These are phyloP conservation scores for Psettodes erumei DNA, from an alignment of 2,113 vertebrate species.

Conservation along the genomic window DNA sequence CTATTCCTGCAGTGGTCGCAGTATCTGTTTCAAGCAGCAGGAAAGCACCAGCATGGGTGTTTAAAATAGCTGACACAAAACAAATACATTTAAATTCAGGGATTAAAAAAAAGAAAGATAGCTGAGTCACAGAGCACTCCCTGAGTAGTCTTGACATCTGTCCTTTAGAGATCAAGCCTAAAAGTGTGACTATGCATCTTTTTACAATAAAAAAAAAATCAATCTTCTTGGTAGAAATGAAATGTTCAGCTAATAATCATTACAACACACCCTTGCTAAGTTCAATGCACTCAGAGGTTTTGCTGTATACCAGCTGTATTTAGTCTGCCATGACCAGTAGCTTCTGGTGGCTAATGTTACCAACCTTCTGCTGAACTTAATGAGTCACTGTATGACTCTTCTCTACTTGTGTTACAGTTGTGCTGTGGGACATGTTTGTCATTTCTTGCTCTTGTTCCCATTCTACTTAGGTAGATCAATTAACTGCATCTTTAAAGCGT, in stretches of 20 bases:
- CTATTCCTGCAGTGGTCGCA: background rate
- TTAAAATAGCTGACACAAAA: background rate
- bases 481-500: constrained; percentile 4
- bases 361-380: background rate
- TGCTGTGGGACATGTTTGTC: background rate
- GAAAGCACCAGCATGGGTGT: background rate
- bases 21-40: background rate
- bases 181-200: background rate
- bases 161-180: constrained; percentile 3
- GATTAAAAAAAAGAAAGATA: background rate
- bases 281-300: background rate
- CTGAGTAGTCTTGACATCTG: background rate
- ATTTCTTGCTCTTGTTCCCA: background rate
- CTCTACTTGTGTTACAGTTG: background rate
- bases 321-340: background rate
- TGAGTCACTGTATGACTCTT: background rate
- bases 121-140: background rate
- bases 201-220: background rate
- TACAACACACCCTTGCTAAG: background rate
- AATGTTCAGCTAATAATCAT: background rate
- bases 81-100: background rate
- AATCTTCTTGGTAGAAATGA: background rate
- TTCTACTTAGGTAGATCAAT: background rate
- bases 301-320: background rate
- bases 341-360: background rate